Evolutionary conservation across 2,888 invertebrate species (phyloP), one percentile per base, ranked within the genome.

Genomic region (Dichetophora obliterata): DNA sequence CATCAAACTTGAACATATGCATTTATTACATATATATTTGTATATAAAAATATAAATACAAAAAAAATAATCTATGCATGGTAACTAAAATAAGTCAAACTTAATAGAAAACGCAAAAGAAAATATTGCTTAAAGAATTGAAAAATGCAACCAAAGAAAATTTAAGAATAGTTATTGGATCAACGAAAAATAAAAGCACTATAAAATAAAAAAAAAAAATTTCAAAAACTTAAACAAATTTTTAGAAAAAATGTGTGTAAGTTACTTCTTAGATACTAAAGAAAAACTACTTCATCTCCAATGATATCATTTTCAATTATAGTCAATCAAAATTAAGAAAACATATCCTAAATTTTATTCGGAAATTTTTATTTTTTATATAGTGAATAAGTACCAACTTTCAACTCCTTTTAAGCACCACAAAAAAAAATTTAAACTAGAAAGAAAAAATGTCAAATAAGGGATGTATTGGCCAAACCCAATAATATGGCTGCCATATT

Each of bases 21-120:
- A 74, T 74, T 74, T 74, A 74, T 37, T 74, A 74, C 34, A 66
- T 54, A 48, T 50, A 59, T 69, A 65, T 34, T 65, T 65, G 16
- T 50, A 14, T 24, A 24, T 14, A 68, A 24, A 68, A 65, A 5
- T 22, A n/a, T 34, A 68, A 37, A 43, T n/a, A 37, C 34, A 27
- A 68, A n/a, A 43, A 6, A 37, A 22, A 59, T 59, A 59, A 19
- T 27, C 1, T n/a, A 19, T 14, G 9, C 27, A 24, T 59, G 11
- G 43, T 2, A 2, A 22, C 11, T 19, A 57, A 57, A 57, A n/a
- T n/a, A n/a, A n/a, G n/a, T 1, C 9, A n/a, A 27, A 27, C 14
- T 59, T 27, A 27, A 59, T 24, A 2, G 5, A 24, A 27, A 16
- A 8, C 14, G 4, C 16, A 65, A 8, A 69, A 48, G 22, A 27